Evolutionary conservation across 2,113 vertebrate species (phyloP).

Genomic region (Rhinoderma darwinii): DNA sequence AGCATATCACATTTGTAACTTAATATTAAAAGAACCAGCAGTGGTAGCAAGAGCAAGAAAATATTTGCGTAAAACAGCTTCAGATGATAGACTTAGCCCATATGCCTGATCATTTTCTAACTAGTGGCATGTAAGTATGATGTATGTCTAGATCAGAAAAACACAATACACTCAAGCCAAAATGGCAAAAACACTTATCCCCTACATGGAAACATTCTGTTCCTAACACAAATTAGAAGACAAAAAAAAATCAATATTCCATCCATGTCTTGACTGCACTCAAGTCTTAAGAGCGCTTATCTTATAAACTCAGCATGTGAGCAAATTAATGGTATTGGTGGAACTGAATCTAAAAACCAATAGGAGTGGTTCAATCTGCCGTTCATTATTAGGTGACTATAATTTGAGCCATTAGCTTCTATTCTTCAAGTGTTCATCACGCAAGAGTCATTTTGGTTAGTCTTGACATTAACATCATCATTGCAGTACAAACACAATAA

Average conservation of each 20-base stretch:
- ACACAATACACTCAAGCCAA: neutral
- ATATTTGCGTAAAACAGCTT: neutral
- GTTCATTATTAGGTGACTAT: slow-evolving; percentile 42
- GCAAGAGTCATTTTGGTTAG: slow-evolving; percentile 20
- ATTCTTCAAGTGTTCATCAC: slow-evolving; percentile 36
- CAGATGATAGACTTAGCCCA: neutral
- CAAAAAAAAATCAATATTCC: slow-evolving; percentile 45
- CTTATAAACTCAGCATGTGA: slow-evolving; percentile 47
- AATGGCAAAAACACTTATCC: slow-evolving; percentile 27
- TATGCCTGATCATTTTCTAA: neutral
- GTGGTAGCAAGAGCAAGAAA: too few species aligned
- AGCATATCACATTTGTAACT: neutral
- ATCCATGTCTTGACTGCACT: slow-evolving; percentile 37
- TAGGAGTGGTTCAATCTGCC: slow-evolving; percentile 33
- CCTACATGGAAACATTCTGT: slow-evolving; percentile 32
- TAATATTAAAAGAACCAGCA: neutral
- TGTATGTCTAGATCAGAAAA: neutral
- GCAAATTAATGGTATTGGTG: slow-evolving; percentile 43
- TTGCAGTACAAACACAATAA: neutral
- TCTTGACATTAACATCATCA: neutral
- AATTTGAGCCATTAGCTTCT: slow-evolving; percentile 40
- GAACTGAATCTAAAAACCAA: slow-evolving; percentile 47
- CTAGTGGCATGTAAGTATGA: neutral
- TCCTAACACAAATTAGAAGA: slow-evolving; percentile 40
- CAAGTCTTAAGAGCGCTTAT: slow-evolving; percentile 48